These are phyloP conservation scores for Drosophila robusta DNA, from an alignment of 2,888 invertebrate genomes.

Conservation along the genomic window DNA sequence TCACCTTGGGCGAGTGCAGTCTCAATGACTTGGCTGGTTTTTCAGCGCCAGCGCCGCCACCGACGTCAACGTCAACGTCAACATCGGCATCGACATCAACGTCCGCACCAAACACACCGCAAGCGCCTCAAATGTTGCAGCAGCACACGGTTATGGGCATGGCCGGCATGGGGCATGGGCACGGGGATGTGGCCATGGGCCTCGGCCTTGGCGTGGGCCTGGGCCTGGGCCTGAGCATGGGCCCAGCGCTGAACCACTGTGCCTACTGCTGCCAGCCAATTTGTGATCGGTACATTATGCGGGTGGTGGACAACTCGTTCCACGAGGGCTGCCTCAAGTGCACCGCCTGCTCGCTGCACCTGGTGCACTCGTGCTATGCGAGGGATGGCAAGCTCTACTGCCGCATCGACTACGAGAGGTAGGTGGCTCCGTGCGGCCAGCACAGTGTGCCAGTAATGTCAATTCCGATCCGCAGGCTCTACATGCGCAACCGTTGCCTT, in stretches of 20 bases:
- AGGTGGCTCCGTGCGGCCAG: slow-evolving; percentile 68
- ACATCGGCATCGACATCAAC: slow-evolving; percentile 38
- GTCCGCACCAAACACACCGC: slow-evolving; percentile 53
- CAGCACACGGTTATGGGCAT: slow-evolving; percentile 41
- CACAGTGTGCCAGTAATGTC: background rate
- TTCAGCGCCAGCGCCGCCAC: slow-evolving; percentile 45
- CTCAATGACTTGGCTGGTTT: slow-evolving; percentile 68
- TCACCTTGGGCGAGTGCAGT: slow-evolving; percentile 79
- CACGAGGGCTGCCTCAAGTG: slow-evolving; percentile 92
- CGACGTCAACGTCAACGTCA: slow-evolving; percentile 44
- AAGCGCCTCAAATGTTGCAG: slow-evolving; percentile 67
- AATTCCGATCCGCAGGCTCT: slow-evolving; percentile 86
- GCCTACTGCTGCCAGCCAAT: slow-evolving; percentile 90
- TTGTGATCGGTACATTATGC: slow-evolving; percentile 90
- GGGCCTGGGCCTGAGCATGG: slow-evolving; percentile 8
- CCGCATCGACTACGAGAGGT: slow-evolving; percentile 92
- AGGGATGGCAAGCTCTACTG: slow-evolving; percentile 91
- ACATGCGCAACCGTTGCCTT: slow-evolving; percentile 89
- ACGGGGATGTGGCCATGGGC: slow-evolving; percentile 5
- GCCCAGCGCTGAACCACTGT: slow-evolving; percentile 85
- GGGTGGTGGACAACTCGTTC: slow-evolving; percentile 90
- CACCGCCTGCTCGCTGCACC: slow-evolving; percentile 89
- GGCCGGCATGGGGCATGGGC: slow-evolving; percentile 11
- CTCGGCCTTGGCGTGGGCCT: slow-evolving; percentile 23
- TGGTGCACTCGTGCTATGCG: slow-evolving; percentile 91